Base-by-base conservation (phyloP, 2,113 vertebrate genomes). In the Microcebus ravelobensis region DNA sequence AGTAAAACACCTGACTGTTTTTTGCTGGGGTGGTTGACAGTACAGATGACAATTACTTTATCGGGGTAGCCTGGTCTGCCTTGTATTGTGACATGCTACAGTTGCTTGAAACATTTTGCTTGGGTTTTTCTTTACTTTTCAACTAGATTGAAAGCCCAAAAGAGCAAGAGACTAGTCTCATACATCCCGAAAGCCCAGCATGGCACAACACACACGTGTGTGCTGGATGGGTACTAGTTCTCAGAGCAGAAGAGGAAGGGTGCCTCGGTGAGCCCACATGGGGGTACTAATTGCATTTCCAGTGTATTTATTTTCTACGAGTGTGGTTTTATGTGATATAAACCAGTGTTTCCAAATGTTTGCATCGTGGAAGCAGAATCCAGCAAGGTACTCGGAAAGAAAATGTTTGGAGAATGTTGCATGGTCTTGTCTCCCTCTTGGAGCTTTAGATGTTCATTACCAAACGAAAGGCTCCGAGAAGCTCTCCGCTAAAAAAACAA, bases 1-100 rank as follows among this genome's bases (percentile, higher is more conserved):
- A 8, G 1, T 34, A 2, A 68, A 3, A 39, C 31, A 11, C 2
- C 73, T 12, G 31, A 0, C 5, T 29, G n/a, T 81, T 13, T 29
- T 1, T 0, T 0, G 2, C 2, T 2, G 1, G 29, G 7, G 6
- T 0, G 50, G 36, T 10, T 4, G 1, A 3, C 68, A 4, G 6
- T 20, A 8, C 13, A 0, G 4, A 14, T 23, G 55, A 27, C 50
- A 25, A 2, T n/a, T 27, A 20, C 39, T 45, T 14, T 34, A 36
- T 18, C 1, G 8, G 39, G 21, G 18, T 39, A 27, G 36, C 36
- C 36, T 39, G 21, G n/a, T 27, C 76, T 48, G 6, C 11, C 6
- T 87, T 70, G 45, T 77, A 6, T 25, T 65, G 2, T 14, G 48
- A 11, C 0, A 0, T 17, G 14, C 6, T 6, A 4, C 3, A 10